Percentiles rank a stretch among this genome's conserved stretches.
Conservation (phyloP, 1,140 invertebrate genomes). For the Drosophila subobscura region DNA sequence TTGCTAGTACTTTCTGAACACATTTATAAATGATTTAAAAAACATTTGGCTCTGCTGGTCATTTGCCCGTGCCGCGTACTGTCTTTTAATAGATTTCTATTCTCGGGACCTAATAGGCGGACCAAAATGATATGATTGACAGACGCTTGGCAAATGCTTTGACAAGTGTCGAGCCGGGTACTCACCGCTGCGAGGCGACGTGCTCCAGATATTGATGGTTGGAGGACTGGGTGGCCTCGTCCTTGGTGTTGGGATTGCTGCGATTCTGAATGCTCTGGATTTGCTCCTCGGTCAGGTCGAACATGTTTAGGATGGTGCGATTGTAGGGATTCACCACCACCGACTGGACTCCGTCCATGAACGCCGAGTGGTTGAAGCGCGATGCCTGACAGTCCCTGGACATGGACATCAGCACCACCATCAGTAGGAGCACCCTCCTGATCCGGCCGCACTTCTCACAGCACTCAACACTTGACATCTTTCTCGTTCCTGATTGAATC, state of each 20-base stretch:
- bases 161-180: constrained; percentile 6
- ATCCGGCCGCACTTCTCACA: constrained; percentile 27
- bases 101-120: constrained; percentile 7
- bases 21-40: no score
- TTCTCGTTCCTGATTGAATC: not conserved
- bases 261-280: constrained; percentile 61
- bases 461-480: constrained; percentile 48
- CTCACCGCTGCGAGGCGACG: constrained; percentile 54
- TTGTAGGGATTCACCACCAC: constrained; percentile 74
- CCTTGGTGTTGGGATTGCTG: constrained; percentile 48
- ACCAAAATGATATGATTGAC: constrained; percentile 52
- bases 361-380: constrained; percentile 57
- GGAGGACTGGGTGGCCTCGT: constrained; percentile 33
- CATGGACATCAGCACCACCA: constrained; percentile 38
- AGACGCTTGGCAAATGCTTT: constrained; percentile 17
- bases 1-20: constrained; percentile 2
- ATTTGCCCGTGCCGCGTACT: not conserved
- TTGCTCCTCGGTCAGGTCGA: constrained; percentile 74
- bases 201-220: constrained; percentile 43
- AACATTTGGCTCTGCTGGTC: not conserved
- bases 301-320: constrained; percentile 65
- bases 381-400: constrained; percentile 33
- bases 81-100: constrained; percentile 38
- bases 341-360: constrained; percentile 65
- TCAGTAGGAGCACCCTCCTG: constrained; percentile 31